Percentiles rank a stretch among this genome's conserved stretches.
Evolutionary conservation across 2,888 invertebrate genomes (phyloP).

Genomic region (Chrysolina haemoptera): DNA sequence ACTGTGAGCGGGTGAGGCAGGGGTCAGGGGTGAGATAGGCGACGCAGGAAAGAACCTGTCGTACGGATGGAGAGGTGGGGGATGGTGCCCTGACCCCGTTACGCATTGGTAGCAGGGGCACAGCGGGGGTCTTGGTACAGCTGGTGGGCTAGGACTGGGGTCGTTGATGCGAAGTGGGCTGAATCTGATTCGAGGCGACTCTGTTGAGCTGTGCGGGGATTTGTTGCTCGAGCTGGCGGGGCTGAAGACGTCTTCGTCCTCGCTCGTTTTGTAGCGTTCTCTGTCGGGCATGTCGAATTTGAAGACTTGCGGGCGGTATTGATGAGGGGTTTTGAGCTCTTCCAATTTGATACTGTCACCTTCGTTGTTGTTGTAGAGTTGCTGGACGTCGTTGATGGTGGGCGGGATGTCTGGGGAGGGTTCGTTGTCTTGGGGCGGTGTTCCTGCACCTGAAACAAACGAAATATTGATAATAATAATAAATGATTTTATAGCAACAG

Average conservation of each 20-base stretch:
- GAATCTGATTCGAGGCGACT: constrained; percentile 73
- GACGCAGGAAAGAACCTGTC: constrained; percentile 73
- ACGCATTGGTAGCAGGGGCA: constrained; percentile 69
- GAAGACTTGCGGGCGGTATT: constrained; percentile 70
- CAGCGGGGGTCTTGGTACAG: constrained; percentile 59
- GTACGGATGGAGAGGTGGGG: constrained; percentile 67
- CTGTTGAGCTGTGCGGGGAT: constrained; percentile 73
- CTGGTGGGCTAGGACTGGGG: constrained; percentile 66
- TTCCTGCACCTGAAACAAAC: constrained; percentile 41
- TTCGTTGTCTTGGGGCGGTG: constrained; percentile 49
- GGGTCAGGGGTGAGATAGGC: constrained; percentile 74
- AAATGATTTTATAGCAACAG: too few relatives aligned
- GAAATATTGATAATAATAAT: too few relatives aligned
- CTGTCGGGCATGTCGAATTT: constrained; percentile 71
- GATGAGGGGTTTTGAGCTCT: constrained; percentile 59
- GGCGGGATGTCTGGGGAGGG: constrained; percentile 55
- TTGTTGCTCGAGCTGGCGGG: constrained; percentile 73
- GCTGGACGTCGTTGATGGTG: constrained; percentile 67
- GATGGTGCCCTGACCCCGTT: constrained; percentile 65
- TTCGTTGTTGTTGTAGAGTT: constrained; percentile 63
- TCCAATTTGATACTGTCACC: constrained; percentile 55
- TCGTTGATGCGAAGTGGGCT: constrained; percentile 73
- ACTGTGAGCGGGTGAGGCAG: constrained; percentile 73
- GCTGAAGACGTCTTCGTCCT: constrained; percentile 75
- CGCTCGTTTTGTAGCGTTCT: constrained; percentile 68